A percentile compares a stretch with the other conserved stretches of the same genome.
Conservation (phyloP, 2,888 invertebrate species). For the Hyposoter didymator region DNA sequence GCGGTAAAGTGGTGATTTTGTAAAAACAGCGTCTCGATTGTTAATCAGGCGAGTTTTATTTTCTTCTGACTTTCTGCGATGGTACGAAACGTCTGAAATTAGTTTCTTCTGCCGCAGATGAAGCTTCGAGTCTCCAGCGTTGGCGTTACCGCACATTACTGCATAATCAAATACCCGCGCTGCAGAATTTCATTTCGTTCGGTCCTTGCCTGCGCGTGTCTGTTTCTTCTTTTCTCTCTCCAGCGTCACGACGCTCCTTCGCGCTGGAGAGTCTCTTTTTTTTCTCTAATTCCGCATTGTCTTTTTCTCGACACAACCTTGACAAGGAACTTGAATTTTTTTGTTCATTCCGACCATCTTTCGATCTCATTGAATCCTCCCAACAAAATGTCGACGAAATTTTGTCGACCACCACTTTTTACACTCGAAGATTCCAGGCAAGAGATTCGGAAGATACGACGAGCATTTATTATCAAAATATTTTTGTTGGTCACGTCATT, state of each 20-base stretch:
- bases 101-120: background rate
- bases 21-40: constrained; percentile 1
- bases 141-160: constrained; percentile 5
- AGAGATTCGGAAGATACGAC: background rate
- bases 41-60: background rate
- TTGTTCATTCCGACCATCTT: background rate
- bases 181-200: background rate
- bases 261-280: background rate
- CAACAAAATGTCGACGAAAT: background rate
- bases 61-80: background rate
- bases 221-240: background rate
- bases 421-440: background rate
- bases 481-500: background rate
- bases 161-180: background rate
- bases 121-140: background rate
- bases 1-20: background rate
- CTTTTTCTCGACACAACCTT: background rate
- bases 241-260: background rate
- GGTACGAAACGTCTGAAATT: background rate
- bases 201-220: background rate
- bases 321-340: background rate
- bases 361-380: background rate
- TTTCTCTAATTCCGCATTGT: background rate
- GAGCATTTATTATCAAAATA: background rate
- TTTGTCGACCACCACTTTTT: background rate